Evolutionary conservation across 2,888 invertebrate genomes (phyloP).

Genomic region (Sympetrum striolatum): DNA sequence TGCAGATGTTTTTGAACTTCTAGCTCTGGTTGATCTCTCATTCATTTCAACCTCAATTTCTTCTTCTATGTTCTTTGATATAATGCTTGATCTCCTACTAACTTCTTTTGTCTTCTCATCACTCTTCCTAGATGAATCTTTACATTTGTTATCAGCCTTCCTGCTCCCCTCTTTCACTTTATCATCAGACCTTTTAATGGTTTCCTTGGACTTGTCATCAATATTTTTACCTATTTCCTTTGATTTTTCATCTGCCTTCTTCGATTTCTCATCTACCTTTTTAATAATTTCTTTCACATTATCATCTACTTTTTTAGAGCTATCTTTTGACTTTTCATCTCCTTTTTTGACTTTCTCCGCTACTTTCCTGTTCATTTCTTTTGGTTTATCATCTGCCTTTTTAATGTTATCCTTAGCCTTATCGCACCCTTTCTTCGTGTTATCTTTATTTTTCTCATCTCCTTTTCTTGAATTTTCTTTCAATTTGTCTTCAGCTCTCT

Average conservation of each 20-base stretch:
- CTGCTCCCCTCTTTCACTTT: background rate
- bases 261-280: background rate
- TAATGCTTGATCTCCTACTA: background rate
- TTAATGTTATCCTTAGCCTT: background rate
- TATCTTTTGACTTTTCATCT: background rate
- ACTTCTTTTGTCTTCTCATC: conserved; percentile 6
- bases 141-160: background rate
- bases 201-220: background rate
- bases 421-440: background rate
- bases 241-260: background rate
- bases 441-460: background rate
- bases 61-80: background rate
- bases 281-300: background rate
- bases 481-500: background rate
- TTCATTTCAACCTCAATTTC: background rate
- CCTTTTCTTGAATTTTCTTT: background rate
- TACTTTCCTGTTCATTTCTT: background rate
- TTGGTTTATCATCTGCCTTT: conserved; percentile 2
- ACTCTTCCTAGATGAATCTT: background rate
- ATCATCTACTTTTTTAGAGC: background rate
- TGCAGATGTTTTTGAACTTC: background rate
- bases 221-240: background rate
- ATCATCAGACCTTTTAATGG: background rate
- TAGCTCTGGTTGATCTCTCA: conserved; percentile 15
- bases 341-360: background rate